Evolutionary conservation across 2,113 vertebrate species (phyloP).

Genomic region (Crotalus tigris): DNA sequence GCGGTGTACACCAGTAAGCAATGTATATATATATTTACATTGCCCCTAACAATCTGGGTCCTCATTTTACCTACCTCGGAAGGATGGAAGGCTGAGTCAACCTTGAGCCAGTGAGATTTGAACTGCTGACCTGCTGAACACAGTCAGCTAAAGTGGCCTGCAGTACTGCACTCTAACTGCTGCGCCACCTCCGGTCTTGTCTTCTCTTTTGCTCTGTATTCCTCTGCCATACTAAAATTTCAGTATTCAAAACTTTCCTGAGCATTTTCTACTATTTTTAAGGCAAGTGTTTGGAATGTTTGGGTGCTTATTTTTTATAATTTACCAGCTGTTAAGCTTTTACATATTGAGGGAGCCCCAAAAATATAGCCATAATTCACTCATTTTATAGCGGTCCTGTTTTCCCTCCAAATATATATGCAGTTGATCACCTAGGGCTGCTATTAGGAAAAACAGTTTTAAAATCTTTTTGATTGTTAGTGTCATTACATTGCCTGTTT

Average conservation of each 20-base stretch:
- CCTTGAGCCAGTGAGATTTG: too few relatives aligned
- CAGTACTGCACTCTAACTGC: too few relatives aligned
- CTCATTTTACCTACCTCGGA: too few relatives aligned
- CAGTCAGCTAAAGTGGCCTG: too few relatives aligned
- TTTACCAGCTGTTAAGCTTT: background rate
- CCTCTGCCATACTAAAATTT: background rate
- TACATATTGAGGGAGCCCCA: background rate
- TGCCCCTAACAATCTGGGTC: too few relatives aligned
- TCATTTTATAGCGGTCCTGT: background rate
- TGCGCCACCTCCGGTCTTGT: background rate
- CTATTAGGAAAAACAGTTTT: background rate
- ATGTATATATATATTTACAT: too few relatives aligned
- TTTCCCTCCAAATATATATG: background rate
- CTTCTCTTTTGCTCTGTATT: background rate
- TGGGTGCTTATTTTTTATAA: background rate
- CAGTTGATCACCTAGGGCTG: background rate
- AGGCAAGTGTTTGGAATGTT: background rate
- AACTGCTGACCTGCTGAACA: too few relatives aligned
- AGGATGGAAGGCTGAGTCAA: too few relatives aligned
- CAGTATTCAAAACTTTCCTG: background rate
- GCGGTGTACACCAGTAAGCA: too few relatives aligned
- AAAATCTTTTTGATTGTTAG: background rate
- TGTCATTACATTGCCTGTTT: background rate
- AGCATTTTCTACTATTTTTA: background rate
- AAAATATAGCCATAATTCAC: background rate